These are phyloP conservation scores for Sapayoa aenigma DNA, from an alignment of 2,113 vertebrate species.

Conservation along the genomic window DNA sequence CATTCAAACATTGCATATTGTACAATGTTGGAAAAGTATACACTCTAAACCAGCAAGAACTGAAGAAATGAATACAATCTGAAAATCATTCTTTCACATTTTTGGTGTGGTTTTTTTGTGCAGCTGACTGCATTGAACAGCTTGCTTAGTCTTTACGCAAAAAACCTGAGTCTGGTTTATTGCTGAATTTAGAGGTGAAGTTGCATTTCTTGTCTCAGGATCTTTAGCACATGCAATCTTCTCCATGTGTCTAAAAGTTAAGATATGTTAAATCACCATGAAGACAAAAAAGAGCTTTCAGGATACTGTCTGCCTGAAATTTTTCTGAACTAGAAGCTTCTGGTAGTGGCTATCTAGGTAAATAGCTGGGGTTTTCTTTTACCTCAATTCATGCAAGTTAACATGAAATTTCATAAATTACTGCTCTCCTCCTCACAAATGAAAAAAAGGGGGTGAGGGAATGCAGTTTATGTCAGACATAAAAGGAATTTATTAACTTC, in stretches of 20 bases:
- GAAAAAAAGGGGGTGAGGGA: background rate
- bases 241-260: background rate
- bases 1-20: background rate
- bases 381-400: background rate
- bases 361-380: background rate
- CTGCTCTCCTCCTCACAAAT: background rate
- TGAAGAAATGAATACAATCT: background rate
- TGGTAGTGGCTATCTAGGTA: background rate
- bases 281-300: background rate
- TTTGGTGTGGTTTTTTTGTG: background rate
- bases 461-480: slow-evolving; percentile 24
- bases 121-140: background rate
- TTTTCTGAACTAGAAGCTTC: background rate
- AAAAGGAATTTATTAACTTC: slow-evolving; percentile 38
- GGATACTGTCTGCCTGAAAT: background rate
- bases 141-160: background rate
- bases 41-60: background rate
- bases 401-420: background rate
- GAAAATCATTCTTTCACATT: background rate
- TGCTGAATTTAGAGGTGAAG: background rate
- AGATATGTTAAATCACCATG: background rate
- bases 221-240: background rate
- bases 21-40: background rate
- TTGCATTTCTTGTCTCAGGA: background rate
- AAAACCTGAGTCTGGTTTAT: background rate